Base-by-base conservation (phyloP, 2,888 invertebrate species). In the Pycnomerus fuliginosus region DNA sequence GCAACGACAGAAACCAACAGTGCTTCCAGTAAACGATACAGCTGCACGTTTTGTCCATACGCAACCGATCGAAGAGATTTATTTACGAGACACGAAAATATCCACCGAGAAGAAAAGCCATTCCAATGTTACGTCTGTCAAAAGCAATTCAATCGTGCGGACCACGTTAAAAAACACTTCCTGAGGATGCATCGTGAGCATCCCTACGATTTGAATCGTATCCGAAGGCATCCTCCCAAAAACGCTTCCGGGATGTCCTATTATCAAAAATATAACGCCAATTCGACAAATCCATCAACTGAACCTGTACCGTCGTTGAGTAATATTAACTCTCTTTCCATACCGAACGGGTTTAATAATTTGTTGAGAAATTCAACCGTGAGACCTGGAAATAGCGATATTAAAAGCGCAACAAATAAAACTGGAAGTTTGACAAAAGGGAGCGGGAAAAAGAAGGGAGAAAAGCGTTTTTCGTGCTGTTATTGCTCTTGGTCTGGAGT, bases 131-230 rank as follows among this genome's bases (percentile, higher is more conserved):
- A 93, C 69, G 85, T 92, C 17, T 93, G 93, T 68, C 84, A 87
- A 68, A 92, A 93, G 72, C 90, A 92, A 70, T 94, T 94, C 75
- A 94, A 93, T 72, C 80, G 93, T 35, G 93, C 93, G 23, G 93
- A 94, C 72, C 93, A 94, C 69, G 93, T 94, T 29, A 94, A 94
- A 73, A 94, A 94, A 65, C 93, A 94, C 71, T 93, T 93, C 64
- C 75, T 91, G 54, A 79, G 93, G 55, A 93, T 94, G 90, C 93
- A 94, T 67, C 81, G 92, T 27, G 93, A 92, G 60, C 85, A 90
- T 67, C 84, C 85, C 1, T 94, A 93, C 69, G 92, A 93, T 64
- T 76, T 90, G 43, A 86, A 89, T 61, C 82, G 87, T 65, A 90
- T 90, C 62, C 76, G 89, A 42, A 78, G 83, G 51, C 79, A 84